Conservation (phyloP, 2,113 vertebrate species). For the Peucedramus taeniatus region DNA sequence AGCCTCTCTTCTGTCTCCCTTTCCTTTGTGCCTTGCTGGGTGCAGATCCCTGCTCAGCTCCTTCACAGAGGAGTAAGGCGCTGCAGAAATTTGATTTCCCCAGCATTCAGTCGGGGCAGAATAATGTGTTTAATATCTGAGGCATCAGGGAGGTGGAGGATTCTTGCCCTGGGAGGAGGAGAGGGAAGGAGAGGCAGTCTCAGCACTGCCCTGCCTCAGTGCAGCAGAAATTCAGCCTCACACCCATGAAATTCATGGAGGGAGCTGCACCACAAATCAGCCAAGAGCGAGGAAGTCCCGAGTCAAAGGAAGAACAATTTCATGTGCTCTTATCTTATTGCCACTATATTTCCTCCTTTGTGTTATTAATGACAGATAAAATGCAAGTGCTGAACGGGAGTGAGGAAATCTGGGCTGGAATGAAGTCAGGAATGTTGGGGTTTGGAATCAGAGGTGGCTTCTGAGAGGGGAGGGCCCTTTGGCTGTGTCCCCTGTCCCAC, state of each 20-base stretch:
- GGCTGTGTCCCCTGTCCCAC: not conserved
- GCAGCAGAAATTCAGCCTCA: not conserved
- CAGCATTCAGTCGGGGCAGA: constrained; percentile 64
- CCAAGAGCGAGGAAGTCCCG: not conserved
- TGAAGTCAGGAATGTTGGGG: not conserved
- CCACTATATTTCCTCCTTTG: not conserved
- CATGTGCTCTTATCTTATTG: not conserved
- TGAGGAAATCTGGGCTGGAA: not conserved
- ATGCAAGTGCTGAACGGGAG: not conserved
- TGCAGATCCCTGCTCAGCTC: not conserved
- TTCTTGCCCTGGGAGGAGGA: constrained; percentile 40
- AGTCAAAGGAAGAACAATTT: not conserved
- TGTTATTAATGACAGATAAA: not conserved
- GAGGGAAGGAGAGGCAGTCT: constrained; percentile 20
- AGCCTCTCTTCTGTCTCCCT: not conserved
- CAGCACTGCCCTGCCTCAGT: not conserved
- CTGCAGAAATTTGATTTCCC: constrained; percentile 51
- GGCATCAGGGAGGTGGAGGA: constrained; percentile 40
- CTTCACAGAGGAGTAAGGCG: not conserved
- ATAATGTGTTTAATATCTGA: constrained; percentile 74
- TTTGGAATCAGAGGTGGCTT: not conserved
- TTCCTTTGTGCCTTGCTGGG: not conserved
- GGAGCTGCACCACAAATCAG: constrained; percentile 23
- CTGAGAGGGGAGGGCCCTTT: not conserved
- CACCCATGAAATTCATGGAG: not conserved